These are phyloP conservation scores for Cephus pulcher DNA, from an alignment of 2,888 invertebrate species.

Conservation along the genomic window DNA sequence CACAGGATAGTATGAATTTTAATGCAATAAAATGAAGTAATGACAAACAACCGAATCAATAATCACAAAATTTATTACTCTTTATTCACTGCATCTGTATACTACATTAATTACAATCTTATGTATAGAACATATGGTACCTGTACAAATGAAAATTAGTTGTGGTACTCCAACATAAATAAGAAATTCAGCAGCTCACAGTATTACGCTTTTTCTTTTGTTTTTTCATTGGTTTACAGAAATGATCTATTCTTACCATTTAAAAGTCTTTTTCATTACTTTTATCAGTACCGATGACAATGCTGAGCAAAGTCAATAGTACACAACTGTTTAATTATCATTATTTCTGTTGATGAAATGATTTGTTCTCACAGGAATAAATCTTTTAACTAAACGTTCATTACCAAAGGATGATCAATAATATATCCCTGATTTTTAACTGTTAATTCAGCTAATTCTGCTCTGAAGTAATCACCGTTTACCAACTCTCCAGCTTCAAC, in stretches of 20 bases:
- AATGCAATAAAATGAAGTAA: neutral
- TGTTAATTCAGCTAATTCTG: conserved; percentile 69
- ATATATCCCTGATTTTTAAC: conserved; percentile 73
- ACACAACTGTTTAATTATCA: neutral
- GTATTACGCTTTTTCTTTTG: neutral
- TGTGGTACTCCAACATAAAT: neutral
- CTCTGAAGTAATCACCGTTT: conserved; percentile 69
- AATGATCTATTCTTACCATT: neutral
- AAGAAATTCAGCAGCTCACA: neutral
- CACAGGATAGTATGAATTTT: neutral
- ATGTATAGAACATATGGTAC: neutral
- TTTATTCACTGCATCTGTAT: neutral
- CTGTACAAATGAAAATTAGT: neutral
- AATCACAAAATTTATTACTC: neutral
- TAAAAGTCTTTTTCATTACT: neutral
- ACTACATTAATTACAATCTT: neutral
- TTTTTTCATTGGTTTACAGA: neutral
- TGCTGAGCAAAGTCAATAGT: neutral
- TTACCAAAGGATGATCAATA: conserved; percentile 74
- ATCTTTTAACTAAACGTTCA: conserved; percentile 38
- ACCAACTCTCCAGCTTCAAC: conserved; percentile 63
- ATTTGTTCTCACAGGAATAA: neutral
- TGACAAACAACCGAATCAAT: neutral
- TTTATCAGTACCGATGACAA: neutral
- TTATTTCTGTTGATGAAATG: neutral